Evolutionary conservation across 2,113 vertebrate species (phyloP).

Genomic region (Cyanoliseus patagonus): DNA sequence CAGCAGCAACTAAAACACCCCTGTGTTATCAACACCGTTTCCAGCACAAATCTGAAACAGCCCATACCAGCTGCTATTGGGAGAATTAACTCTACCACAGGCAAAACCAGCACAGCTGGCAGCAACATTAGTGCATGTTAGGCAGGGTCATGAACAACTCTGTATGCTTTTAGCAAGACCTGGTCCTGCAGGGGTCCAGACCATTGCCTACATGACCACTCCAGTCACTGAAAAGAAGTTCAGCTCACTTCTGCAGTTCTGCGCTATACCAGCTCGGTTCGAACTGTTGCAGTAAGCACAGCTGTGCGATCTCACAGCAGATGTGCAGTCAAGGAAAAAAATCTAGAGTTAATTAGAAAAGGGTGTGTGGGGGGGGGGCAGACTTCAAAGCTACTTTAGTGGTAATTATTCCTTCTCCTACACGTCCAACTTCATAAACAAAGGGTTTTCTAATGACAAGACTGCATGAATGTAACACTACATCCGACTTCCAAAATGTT

Average conservation of each 20-base stretch:
- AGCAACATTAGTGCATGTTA: background rate
- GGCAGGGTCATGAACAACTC: background rate
- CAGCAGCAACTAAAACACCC: background rate
- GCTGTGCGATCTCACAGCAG: background rate
- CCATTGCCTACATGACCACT: background rate
- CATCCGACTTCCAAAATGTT: background rate
- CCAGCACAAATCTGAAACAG: background rate
- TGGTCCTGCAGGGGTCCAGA: background rate
- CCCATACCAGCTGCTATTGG: background rate
- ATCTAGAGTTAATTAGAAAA: background rate
- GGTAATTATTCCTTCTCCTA: background rate
- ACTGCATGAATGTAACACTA: background rate
- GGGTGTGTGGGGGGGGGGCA: accelerated
- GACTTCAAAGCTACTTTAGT: background rate
- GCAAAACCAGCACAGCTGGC: background rate
- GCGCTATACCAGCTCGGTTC: background rate
- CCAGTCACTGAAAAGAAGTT: background rate
- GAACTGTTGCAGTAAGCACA: background rate
- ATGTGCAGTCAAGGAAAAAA: background rate
- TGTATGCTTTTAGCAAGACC: background rate
- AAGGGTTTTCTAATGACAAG: background rate
- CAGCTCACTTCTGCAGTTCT: background rate
- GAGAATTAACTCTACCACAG: background rate
- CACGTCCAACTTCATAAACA: background rate
- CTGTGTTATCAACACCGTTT: background rate